Evolutionary conservation across 1,140 invertebrate genomes (phyloP).

Genomic region (Papilio helenus): DNA sequence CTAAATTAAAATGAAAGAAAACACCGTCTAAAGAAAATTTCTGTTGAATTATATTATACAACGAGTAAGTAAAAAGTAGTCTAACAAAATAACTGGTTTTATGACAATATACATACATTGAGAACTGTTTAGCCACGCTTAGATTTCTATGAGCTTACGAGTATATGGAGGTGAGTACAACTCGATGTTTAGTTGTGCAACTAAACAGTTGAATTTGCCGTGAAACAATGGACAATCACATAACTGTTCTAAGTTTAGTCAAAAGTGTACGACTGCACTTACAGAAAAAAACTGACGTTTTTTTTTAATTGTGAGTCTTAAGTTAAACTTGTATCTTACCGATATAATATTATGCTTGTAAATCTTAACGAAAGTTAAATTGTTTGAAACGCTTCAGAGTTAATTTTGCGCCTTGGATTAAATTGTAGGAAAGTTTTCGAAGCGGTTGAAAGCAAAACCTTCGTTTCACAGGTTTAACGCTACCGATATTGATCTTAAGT

Average conservation of each 20-base stretch:
- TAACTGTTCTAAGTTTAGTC: too few relatives aligned
- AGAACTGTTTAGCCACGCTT: too few relatives aligned
- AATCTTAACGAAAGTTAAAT: conserved; percentile 12
- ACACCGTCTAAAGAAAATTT: not conserved
- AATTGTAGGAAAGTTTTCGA: not conserved
- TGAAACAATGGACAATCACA: too few relatives aligned
- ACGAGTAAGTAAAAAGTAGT: too few relatives aligned
- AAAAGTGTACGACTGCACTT: not conserved
- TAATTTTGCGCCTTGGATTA: not conserved
- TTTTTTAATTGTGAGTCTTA: not conserved
- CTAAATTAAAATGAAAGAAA: not conserved
- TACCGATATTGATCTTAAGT: not conserved
- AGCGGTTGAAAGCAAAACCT: conserved; percentile 4
- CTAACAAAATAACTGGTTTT: too few relatives aligned
- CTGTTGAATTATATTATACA: too few relatives aligned
- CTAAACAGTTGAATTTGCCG: too few relatives aligned
- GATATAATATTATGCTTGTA: not conserved
- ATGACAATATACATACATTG: too few relatives aligned
- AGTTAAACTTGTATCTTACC: not conserved
- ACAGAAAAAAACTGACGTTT: not conserved
- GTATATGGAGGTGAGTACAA: too few relatives aligned
- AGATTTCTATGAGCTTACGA: too few relatives aligned
- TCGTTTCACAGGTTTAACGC: not conserved
- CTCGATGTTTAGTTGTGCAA: too few relatives aligned
- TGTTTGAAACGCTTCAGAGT: conserved; percentile 6